Percentiles rank a stretch among this genome's conserved stretches.
Conservation (phyloP, 2,113 vertebrate species). For the Thermophis baileyi region DNA sequence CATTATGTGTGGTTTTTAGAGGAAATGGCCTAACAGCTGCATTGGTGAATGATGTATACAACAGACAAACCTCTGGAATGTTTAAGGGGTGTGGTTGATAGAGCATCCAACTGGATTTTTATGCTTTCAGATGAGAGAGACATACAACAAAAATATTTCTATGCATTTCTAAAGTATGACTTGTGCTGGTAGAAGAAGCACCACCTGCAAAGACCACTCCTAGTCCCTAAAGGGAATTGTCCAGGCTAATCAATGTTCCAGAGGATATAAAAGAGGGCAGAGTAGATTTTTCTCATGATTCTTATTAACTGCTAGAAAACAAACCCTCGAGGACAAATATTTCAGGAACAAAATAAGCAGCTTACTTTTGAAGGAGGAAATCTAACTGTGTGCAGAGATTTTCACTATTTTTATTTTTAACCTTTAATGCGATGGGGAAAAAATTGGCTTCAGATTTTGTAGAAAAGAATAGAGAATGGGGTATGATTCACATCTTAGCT, state of each 20-base stretch:
- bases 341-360: not conserved
- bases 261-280: not conserved
- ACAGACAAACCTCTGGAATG: constrained; percentile 2
- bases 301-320: not conserved
- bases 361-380: not conserved
- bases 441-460: not conserved
- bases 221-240: not conserved
- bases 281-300: not conserved
- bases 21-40: not conserved
- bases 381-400: not conserved
- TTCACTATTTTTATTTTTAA: not conserved
- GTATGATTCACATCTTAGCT: not conserved
- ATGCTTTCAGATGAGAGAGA: not conserved
- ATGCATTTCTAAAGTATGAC: not conserved
- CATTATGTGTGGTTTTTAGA: constrained; percentile 13
- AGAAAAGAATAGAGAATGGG: not conserved
- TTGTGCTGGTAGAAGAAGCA: not conserved
- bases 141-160: not conserved
- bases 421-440: not conserved
- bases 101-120: constrained; percentile 1
- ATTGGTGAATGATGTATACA: constrained; percentile 18
- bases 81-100: constrained; percentile 2
- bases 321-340: not conserved
- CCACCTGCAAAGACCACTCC: not conserved
- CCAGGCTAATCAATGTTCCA: not conserved